Evolutionary conservation across 2,113 vertebrate species (phyloP), one percentile per base, ranked within the genome.

Genomic region (Zeus faber): DNA sequence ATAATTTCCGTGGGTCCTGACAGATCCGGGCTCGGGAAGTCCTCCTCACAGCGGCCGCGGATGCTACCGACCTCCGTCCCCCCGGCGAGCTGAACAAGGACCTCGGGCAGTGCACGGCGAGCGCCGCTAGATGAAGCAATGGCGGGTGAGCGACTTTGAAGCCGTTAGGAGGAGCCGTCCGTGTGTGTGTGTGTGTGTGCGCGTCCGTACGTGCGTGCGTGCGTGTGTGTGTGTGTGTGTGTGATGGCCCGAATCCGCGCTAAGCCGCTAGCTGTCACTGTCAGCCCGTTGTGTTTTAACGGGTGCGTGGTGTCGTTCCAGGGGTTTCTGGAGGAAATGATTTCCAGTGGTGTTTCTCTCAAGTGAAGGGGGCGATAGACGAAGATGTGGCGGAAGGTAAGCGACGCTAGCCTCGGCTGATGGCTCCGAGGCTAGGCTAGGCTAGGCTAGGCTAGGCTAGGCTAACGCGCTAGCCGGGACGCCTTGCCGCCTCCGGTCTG

Each of bases 351-450:
- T 87, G 85, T 82, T 87, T 87, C 74, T 87, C 85, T 50, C 85
- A 87, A 85, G 85, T 87, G 50, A 87, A 87, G 77, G 85, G 85
- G 72, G 85, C 85, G 33, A 87, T 87, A 85, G 85, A 87, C 84
- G 85, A 87, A 77, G 85, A 87, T 85, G 85, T 87, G 80, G 85
- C 85, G 79, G 85, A 87, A 85, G 85, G 85, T 87, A 87, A 68
- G 85, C 82, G 5, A 81, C 84, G 80, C 80, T 67, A 56, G 70
- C n/a, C n/a, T 63, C 83, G 79, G 78, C 47, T 49, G 25, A 17
- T 49, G 31, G 47, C 83, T 72, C 14, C 24, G 54, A 27, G 76
- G 73, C 56, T 70, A 76, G 54, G 76, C 70, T 83, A 78, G n/a
- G 67, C n/a, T n/a, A n/a, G n/a, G n/a, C n/a, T 33, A 8, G 31